Percentiles rank a stretch among this genome's conserved stretches.
Evolutionary conservation across 2,888 invertebrate species (phyloP).

Genomic region (Drosophila anomalata): DNA sequence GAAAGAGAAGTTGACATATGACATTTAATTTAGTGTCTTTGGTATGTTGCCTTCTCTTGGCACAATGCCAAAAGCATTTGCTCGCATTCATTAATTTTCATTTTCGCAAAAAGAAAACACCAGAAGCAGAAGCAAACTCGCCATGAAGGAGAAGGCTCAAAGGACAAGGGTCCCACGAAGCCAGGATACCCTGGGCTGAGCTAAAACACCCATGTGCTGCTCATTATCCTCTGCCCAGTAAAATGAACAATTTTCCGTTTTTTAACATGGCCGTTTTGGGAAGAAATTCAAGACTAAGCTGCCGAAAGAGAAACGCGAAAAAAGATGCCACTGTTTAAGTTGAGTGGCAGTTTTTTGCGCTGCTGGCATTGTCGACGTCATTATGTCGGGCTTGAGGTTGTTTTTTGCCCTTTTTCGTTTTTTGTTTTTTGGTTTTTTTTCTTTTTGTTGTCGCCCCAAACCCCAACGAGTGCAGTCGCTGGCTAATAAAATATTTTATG

Average conservation of each 20-base stretch:
- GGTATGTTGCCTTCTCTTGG: slow-evolving; percentile 66
- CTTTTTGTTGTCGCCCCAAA: background rate
- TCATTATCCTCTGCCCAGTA: slow-evolving; percentile 24
- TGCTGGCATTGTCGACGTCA: slow-evolving; percentile 61
- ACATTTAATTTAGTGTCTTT: slow-evolving; percentile 79
- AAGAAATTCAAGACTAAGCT: slow-evolving; percentile 29
- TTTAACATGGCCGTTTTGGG: slow-evolving; percentile 24
- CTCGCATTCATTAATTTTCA: slow-evolving; percentile 78
- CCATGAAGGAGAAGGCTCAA: background rate
- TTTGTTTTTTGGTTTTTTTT: background rate
- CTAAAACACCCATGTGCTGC: slow-evolving; percentile 11
- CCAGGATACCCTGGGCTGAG: slow-evolving; percentile 15
- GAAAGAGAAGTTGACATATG: slow-evolving; percentile 71
- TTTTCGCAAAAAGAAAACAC: slow-evolving; percentile 55
- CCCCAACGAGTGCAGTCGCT: slow-evolving; percentile 43
- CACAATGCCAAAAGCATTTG: slow-evolving; percentile 75
- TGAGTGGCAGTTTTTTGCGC: slow-evolving; percentile 52
- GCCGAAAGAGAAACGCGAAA: slow-evolving; percentile 39
- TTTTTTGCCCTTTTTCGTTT: slow-evolving; percentile 3
- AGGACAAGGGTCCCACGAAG: slow-evolving; percentile 25
- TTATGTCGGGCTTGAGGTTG: slow-evolving; percentile 44
- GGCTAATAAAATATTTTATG: slow-evolving; percentile 78
- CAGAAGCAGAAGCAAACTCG: background rate
- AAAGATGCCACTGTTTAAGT: slow-evolving; percentile 53
- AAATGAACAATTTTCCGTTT: slow-evolving; percentile 30